Base-by-base conservation (phyloP, 2,113 vertebrate genomes). In the Scopus umbretta region DNA sequence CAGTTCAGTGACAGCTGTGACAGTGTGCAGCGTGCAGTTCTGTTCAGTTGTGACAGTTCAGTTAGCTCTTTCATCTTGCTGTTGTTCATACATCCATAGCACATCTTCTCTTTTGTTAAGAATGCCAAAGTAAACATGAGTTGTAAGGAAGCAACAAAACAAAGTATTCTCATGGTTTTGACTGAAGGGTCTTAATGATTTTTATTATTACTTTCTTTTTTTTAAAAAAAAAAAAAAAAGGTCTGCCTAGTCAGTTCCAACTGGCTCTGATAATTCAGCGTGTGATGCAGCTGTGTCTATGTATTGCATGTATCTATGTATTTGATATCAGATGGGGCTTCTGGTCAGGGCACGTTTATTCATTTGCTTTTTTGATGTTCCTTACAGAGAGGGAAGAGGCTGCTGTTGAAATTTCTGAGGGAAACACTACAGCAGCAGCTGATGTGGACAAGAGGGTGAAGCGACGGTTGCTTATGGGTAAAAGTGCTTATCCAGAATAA, bases 381-480 rank as follows among this genome's bases (percentile, higher is more conserved):
- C 25, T 97, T 65, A 93, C 96, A 99, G 99, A 99, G 95, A 98
- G 89, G 92, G 98, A 99, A 75, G 98, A 99, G 61, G 91, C 97
- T 78, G 75, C 98, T 90, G 61, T 96, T 16, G 99, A 99, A 80
- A 73, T 98, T 84, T 94, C 97, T 7, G 99, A 99, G 84, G 98
- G 97, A 96, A 99, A 99, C 38, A 66, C 98, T 95, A 99, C 99
- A 3, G 98, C 98, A 62, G 97, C 98, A 68, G 97, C 97, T 2
- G 99, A 99, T 80, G 99, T 98, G 84, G 99, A 99, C 97, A 99
- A 99, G 94, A 98, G 99, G 25, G 99, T 99, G 94, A 99, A 99
- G 71, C 98, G 99, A 40, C 98, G 99, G 43, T 98, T 99, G 91
- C 98, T 99, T 34, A 99, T 99, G 99, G 99, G 99, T 99, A 99